Base-by-base conservation (phyloP, 2,888 invertebrate species). In the Xanthorhoe spadicearia region DNA sequence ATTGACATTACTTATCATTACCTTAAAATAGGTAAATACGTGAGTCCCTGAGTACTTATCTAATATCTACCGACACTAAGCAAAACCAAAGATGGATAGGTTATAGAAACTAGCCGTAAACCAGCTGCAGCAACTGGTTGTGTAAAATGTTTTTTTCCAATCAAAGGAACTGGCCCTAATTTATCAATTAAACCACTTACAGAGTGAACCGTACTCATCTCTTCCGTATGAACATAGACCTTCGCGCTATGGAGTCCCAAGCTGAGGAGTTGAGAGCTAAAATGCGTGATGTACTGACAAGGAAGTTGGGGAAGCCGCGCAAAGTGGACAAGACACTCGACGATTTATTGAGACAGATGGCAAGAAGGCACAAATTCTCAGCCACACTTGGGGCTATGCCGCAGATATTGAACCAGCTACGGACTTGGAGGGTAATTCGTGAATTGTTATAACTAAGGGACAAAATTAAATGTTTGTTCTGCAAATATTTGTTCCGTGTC, bases 151-250 rank as follows among this genome's bases (percentile, higher is more conserved):
- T n/a, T n/a, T n/a, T n/a, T n/a, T n/a, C n/a, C n/a, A n/a, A n/a
- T n/a, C n/a, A n/a, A n/a, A n/a, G n/a, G n/a, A n/a, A n/a, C n/a
- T n/a, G n/a, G n/a, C n/a, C n/a, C n/a, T n/a, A n/a, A n/a, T n/a
- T n/a, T 4, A 28, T 28, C 2, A 28, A 38, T 4, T 52, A 28
- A 13, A 28, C 17, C 15, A 23, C 23, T 60, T 52, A 4, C 73
- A 96, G 96, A 78, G 92, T 95, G 50, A 96, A 96, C 79, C 94
- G 95, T 68, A 93, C 94, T 0, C 96, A 97, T 80, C 81, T 96
- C 64, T 94, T 94, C 59, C 94, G 96, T 69, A 96, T 97, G 95
- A 95, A 95, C 81, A 89, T 95, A 0, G 96, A 97, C 80, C 90
- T 96, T 13, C 94, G 94, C 53, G 94, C 94, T 55, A 97, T 97